Base-by-base conservation (phyloP, 2,888 invertebrate species). In the Pristionchus japonicus region DNA sequence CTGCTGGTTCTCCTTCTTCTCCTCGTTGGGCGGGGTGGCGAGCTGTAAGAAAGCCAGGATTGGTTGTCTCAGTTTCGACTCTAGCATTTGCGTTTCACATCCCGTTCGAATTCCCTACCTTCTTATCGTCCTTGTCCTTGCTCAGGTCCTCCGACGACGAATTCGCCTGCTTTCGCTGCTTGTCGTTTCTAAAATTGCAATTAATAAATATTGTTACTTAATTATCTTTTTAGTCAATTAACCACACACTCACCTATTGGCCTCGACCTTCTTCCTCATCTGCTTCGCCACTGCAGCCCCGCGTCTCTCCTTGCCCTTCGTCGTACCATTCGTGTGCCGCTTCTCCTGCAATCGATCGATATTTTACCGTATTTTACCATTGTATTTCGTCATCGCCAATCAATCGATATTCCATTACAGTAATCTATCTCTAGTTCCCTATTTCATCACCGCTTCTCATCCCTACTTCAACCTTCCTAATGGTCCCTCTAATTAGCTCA, bases 241-340 rank as follows among this genome's bases (percentile, higher is more conserved):
- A n/a, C n/a, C n/a, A n/a, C 57, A n/a, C 23, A 52, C 74, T 23
- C 0, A 67, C 67, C 74, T 7, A 37, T 86, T 86, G 15, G 67
- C 74, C 43, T 86, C 86, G 49, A 86, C 74, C 74, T 86, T 86
- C 74, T 86, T 86, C 86, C 86, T 86, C 70, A 86, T 70, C 34
- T 86, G 70, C 74, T 86, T 86, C 49, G 74, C 74, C 23, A 86
- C 86, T 13, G 86, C 86, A 31, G 86, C 86, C 17, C 86, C 86
- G n/a, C 86, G 27, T 74, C 86, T 43, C 74, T 86, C 86, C 86
- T 86, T 86, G 11, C 77, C 77, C 86, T 86, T 86, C 74, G 86
- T 67, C 67, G 86, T 86, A 11, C 86, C 86, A 86, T 86, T 86
- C 52, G 74, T 52, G 61, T 67, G 67, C 9, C 86, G 27, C 86